phyloP scores from a whole-genome alignment of 2,113 vertebrate species.

The Kryptolebias marmoratus region DNA sequence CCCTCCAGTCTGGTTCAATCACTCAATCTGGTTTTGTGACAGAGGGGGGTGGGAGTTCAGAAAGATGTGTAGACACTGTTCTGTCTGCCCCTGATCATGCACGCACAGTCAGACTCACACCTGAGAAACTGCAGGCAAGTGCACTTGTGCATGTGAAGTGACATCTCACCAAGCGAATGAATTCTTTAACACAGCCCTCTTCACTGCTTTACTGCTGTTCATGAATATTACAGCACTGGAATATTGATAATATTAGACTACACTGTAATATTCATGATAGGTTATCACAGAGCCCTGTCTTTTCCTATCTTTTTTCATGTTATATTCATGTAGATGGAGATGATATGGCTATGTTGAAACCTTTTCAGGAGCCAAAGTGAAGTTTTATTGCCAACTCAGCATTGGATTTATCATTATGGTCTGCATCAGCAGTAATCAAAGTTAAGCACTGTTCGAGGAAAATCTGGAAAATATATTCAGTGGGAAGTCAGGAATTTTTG shows the following conservation, averaged over 20 bases:
- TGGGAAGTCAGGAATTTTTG: not conserved
- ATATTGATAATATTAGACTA: constrained; percentile 63
- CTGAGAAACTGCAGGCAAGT: constrained; percentile 42
- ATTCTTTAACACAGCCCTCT: constrained; percentile 37
- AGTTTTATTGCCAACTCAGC: constrained; percentile 46
- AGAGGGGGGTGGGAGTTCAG: constrained; percentile 9
- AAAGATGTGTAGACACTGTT: constrained; percentile 65
- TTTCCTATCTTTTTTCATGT: constrained; percentile 50
- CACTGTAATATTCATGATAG: constrained; percentile 63
- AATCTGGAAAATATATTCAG: not conserved
- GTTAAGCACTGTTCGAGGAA: constrained; percentile 1
- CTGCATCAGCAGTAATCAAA: constrained; percentile 36
- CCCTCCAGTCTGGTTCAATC: constrained; percentile 64
- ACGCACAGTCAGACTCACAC: constrained; percentile 44
- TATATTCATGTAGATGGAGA: constrained; percentile 62
- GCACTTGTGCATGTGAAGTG: constrained; percentile 21
- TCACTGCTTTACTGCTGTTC: constrained; percentile 39
- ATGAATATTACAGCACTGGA: constrained; percentile 57
- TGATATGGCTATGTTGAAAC: constrained; percentile 36
- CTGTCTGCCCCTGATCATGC: constrained; percentile 72
- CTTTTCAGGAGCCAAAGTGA: constrained; percentile 29
- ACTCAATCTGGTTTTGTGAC: constrained; percentile 61
- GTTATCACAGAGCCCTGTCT: constrained; percentile 43
- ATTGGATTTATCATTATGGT: constrained; percentile 3
- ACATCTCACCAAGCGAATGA: constrained; percentile 35